phyloP scores from a whole-genome alignment of 2,113 vertebrate species.

The Suricata suricatta region DNA sequence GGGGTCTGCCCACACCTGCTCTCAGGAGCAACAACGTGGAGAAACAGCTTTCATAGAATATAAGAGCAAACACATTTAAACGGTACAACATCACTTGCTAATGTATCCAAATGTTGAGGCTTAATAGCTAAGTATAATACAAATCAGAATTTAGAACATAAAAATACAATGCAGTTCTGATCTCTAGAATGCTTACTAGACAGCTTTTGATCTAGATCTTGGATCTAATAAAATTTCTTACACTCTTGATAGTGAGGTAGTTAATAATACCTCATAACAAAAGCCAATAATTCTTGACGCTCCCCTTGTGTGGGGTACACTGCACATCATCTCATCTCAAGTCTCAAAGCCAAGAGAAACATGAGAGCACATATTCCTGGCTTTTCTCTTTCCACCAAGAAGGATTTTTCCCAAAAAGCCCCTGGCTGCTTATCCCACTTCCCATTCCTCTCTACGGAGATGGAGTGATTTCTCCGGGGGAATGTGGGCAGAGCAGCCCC shows the following conservation, averaged over 20 bases:
- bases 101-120: background rate
- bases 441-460: background rate
- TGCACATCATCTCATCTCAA: background rate
- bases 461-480: background rate
- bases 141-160: constrained; percentile 3
- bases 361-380: background rate
- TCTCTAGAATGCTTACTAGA: background rate
- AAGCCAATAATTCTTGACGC: background rate
- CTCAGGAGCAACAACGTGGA: background rate
- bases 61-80: background rate
- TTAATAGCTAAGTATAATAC: background rate
- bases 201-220: background rate
- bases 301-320: background rate
- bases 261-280: background rate
- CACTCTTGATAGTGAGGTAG: background rate
- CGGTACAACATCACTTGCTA: background rate
- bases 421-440: background rate
- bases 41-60: background rate
- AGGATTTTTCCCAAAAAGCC: background rate
- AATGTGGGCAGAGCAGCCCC: too few relatives aligned
- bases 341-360: constrained; percentile 17
- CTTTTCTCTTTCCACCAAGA: background rate
- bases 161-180: background rate
- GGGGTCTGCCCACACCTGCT: background rate
- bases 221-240: background rate